Conservation (phyloP, 2,113 vertebrate species). For the Parus major region DNA sequence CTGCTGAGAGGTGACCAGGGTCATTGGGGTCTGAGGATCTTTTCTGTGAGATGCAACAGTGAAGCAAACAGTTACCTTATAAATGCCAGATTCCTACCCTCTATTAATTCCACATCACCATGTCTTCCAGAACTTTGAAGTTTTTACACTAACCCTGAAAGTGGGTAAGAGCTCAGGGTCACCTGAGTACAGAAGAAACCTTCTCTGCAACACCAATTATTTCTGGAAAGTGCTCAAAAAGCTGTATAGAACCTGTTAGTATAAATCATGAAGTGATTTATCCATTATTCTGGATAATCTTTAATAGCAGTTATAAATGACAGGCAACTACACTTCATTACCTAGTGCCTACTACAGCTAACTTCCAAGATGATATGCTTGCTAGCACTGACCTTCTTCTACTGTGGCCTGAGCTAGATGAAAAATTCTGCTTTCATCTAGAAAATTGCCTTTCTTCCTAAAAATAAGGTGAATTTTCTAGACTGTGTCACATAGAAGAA, state of each 20-base stretch:
- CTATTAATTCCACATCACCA: neutral
- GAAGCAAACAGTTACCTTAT: neutral
- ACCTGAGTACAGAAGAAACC: neutral
- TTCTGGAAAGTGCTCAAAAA: neutral
- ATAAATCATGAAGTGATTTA: neutral
- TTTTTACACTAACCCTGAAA: neutral
- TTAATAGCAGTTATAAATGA: neutral
- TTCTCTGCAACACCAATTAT: neutral
- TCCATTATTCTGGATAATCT: neutral
- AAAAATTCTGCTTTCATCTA: neutral
- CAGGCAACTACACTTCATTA: neutral
- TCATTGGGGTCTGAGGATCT: neutral
- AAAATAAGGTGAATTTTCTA: neutral
- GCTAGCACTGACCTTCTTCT: neutral
- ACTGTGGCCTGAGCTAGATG: neutral
- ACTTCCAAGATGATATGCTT: neutral
- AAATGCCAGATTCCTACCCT: neutral
- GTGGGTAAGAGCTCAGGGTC: neutral
- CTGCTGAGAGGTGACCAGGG: neutral
- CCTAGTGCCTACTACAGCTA: neutral
- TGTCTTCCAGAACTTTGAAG: neutral
- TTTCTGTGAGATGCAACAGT: neutral
- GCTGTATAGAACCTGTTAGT: neutral
- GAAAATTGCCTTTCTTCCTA: neutral
- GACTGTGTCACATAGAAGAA: neutral